Conservation (phyloP, 2,888 invertebrate genomes). For the Macrophya annulata region DNA sequence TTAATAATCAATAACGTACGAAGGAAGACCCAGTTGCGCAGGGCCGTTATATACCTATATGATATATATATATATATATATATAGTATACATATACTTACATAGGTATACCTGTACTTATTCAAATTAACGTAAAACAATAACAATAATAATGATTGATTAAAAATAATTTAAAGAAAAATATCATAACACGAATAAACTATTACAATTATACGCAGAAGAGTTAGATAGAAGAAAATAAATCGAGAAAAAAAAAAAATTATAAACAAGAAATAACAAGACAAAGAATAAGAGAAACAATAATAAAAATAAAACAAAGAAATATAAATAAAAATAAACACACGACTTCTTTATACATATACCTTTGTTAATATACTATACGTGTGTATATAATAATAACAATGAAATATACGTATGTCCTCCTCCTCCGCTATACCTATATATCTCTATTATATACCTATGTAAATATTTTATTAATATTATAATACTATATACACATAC, state of each 20-base stretch:
- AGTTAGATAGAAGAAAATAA: not conserved
- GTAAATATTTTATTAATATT: not conserved
- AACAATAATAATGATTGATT: no score
- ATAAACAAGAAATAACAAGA: not conserved
- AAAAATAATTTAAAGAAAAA: not conserved
- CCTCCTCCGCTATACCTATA: no score
- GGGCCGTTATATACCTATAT: no score
- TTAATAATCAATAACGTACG: no score
- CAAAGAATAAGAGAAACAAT: not conserved
- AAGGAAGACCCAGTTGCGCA: no score
- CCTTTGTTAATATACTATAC: no score
- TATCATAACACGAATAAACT: no score
- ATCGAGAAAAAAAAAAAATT: not conserved
- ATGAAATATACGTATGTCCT: slow-evolving; percentile 1
- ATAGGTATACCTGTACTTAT: not conserved
- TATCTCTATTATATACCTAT: not conserved
- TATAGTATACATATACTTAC: slow-evolving; percentile 3
- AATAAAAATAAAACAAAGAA: not conserved
- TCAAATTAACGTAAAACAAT: no score
- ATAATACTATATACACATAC: not conserved
- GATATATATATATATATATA: no score
- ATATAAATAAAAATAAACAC: not conserved
- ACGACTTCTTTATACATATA: not conserved
- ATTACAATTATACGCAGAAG: no score
- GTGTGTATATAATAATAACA: slow-evolving; percentile 13